Evolutionary conservation across 2,797 vertebrate species (phyloP), one percentile per base, ranked within the genome.

Genomic region (Dendrocincla tyrannina): DNA sequence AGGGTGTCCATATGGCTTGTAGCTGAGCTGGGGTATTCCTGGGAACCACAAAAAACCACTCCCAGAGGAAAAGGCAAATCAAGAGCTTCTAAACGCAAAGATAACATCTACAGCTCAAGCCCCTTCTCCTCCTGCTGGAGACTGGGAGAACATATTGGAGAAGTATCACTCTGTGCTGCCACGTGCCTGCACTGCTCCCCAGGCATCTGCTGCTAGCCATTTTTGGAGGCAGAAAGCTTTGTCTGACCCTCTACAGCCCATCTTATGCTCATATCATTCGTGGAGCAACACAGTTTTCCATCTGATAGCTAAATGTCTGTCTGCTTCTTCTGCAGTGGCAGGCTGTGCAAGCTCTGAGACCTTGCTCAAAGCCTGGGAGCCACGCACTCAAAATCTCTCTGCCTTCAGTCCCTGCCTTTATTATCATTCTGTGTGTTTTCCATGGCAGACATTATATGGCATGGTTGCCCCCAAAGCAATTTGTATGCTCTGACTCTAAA

Each of bases 121-220:
- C 33, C 19, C 14, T 84, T 52, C 33, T 17, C 39, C 52, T 82
- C 74, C 42, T 0, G 1, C 63, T 79, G 63, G 50, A 56, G 69
- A 13, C 35, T 63, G 4, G 55, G 64, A 82, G 32, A 88, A 62
- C 89, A 91, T 89, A 88, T 53, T 94, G 87, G 60, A 85, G 49
- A 89, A 74, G 52, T 68, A 60, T 59, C 81, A 33, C 52, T 73
- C 11, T 4, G n/a, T 2, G 13, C 41, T 69, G 47, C 59, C 74
- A 41, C 4, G 1, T 37, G 72, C 78, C 80, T 24, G 10, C 59
- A 9, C 56, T 28, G 11, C 1, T 67, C 44, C 74, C 37, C 72
- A 92, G 82, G 87, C 91, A 83, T 67, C 91, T 91, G 78, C 84
- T 94, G 59, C 63, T 91, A 88, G 89, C 44, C 93, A 74, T 56